Base-by-base conservation (phyloP, 2,888 invertebrate genomes). In the Apodemia hepburni region DNA sequence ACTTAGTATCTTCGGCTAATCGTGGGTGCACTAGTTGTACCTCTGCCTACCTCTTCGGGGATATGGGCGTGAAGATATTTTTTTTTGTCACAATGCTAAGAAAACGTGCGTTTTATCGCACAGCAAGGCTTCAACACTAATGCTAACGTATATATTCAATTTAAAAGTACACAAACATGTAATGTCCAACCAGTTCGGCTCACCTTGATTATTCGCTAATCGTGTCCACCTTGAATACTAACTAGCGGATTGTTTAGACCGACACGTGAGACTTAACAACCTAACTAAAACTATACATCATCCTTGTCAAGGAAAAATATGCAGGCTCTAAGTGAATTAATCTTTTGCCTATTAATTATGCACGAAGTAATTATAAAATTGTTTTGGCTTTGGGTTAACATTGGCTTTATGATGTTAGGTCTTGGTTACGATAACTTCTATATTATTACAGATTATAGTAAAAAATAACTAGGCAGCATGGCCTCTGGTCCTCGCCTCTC, bases 191-290 rank as follows among this genome's bases (percentile, higher is more conserved):
- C 75, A 76, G 80, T 77, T 77, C 65, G 76, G 75, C 68, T 86
- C 78, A 82, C 88, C 90, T 90, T 87, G 88, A 77, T 80, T 84
- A 80, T 85, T 84, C 76, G 86, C 88, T 89, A 88, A 89, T 85
- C 87, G 86, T 68, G 84, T 78, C 81, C 78, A 82, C 90, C 90
- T 91, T 90, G 90, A 90, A 87, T 89, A 85, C 79, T 85, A 85
- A 88, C 84, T 84, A 85, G 82, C 84, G 71, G 79, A 84, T 81
- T 84, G 86, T 83, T 85, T 81, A 80, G 81, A 51, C 51, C 51
- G 51, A 61, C 68, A 71, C 71, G 71, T 72, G 68, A 71, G 64
- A 64, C 64, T 62, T 65, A 60, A 58, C 65, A 65, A 68, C 57
- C 64, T 64, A 66, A 49, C 65, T 66, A 64, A 64, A 67, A 49